Evolutionary conservation across 2,888 invertebrate species (phyloP).

Genomic region (Bimastos eiseni): DNA sequence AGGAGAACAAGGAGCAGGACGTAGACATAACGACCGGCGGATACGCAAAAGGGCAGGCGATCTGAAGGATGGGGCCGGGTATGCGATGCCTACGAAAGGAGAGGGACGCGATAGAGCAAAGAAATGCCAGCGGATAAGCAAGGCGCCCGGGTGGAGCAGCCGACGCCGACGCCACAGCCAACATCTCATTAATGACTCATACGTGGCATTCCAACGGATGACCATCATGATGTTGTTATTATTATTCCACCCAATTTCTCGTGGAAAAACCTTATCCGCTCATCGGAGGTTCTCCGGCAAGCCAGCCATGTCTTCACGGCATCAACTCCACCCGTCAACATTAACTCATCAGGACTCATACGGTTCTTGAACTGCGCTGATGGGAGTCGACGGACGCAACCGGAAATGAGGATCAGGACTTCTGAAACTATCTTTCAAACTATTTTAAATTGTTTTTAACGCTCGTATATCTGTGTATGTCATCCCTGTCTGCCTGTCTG

Average conservation of each 20-base stretch:
- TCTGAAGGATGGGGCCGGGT: not conserved
- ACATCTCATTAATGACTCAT: not conserved
- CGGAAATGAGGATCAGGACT: not conserved
- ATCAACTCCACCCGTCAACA: not conserved
- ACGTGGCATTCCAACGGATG: conserved; percentile 1
- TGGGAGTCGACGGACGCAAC: not conserved
- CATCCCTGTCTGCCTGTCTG: not conserved
- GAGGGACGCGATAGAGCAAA: not conserved
- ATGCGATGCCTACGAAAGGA: not conserved
- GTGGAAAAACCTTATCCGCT: not conserved
- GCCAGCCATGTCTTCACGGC: not conserved
- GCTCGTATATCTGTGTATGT: not conserved
- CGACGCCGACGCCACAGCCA: not conserved
- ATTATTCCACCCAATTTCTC: not conserved
- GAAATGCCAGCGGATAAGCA: conserved; percentile 3
- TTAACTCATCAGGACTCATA: not conserved
- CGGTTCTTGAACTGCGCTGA: not conserved
- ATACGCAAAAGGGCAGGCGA: not conserved
- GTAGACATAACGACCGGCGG: too few species aligned
- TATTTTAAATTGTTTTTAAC: not conserved
- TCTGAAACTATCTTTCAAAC: not conserved
- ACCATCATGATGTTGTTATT: not conserved
- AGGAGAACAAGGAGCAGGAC: not conserved
- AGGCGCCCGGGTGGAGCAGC: not conserved
- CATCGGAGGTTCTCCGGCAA: not conserved